Base-by-base conservation (phyloP, 2,888 invertebrate species). In the Tiphia femorata region DNA sequence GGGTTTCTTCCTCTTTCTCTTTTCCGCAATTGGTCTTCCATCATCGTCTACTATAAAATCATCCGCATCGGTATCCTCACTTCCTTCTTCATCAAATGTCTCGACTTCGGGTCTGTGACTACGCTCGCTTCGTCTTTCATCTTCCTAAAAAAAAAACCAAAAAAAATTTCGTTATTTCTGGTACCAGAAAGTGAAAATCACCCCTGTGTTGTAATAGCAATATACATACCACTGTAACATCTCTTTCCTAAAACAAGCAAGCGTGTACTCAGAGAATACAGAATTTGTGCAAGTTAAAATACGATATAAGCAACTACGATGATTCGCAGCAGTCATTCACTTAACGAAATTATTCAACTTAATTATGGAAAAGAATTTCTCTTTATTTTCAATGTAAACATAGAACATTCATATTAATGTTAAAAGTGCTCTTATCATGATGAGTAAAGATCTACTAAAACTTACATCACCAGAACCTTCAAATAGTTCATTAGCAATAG, bases 31-130 rank as follows among this genome's bases (percentile, higher is more conserved):
- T 0, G 96, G 96, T 68, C 92, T 87, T 0, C 95, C 97, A 75
- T 44, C 44, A 8, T 44, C 97, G 77, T 97, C 97, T 0, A 98
- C 98, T 78, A 99, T 98, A 81, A 99, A 99, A 82, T 97, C 97
- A 86, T 29, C 27, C 19, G 94, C 93, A 80, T 95, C 95, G 0
- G 94, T 94, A 57, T 91, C 89, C 70, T 94, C 94, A 30, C 90
- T 90, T 67, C 90, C 91, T 29, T 91, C 92, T 62, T 93, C 94
- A 62, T 91, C 92, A 76, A 89, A 92, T 25, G 89, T 88, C 47
- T 89, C 91, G 1, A 88, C 87, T 12, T 82, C 81, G 1, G 89
- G 88, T 6, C 90, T 86, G 30, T 90, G 88, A 66, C 88, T 88
- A 1, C 88, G 84, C 76, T 93, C 93, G 17, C 93, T 93, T 38